Conservation (phyloP, 2,797 vertebrate genomes). For the Anguilla megastoma region DNA sequence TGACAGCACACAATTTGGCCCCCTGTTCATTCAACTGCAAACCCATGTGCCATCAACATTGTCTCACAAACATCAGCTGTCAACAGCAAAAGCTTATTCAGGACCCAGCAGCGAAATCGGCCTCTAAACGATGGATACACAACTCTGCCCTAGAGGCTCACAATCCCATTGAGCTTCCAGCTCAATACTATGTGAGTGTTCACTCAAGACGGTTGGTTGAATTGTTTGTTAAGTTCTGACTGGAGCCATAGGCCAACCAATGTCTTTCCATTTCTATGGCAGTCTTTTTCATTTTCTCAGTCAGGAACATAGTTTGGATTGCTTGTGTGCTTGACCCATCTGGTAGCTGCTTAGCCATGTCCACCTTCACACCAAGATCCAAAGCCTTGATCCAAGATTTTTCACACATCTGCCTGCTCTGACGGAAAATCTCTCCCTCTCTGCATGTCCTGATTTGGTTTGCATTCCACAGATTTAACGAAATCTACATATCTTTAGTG, state of each 20-base stretch:
- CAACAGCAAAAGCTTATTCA: background rate
- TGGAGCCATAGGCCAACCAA: background rate
- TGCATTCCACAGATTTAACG: background rate
- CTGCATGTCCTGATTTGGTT: slow-evolving; percentile 1
- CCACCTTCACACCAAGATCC: background rate
- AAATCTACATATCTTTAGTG: background rate
- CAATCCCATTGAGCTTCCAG: background rate
- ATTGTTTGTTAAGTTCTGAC: background rate
- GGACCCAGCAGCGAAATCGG: too few species aligned
- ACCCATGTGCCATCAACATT: background rate
- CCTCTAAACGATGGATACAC: background rate
- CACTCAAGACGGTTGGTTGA: background rate
- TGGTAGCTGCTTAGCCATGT: background rate
- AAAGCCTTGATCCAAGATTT: background rate
- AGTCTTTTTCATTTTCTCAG: background rate
- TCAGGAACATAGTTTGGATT: background rate
- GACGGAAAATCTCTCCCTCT: background rate
- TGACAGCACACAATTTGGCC: background rate
- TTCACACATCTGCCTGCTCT: background rate
- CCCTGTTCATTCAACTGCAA: background rate
- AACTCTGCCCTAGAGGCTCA: background rate
- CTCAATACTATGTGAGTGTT: background rate
- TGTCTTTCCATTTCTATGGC: background rate
- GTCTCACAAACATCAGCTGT: background rate
- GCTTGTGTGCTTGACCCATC: background rate